phyloP scores from a whole-genome alignment of 2,113 vertebrate genomes.

The Ardeotis arabs region DNA sequence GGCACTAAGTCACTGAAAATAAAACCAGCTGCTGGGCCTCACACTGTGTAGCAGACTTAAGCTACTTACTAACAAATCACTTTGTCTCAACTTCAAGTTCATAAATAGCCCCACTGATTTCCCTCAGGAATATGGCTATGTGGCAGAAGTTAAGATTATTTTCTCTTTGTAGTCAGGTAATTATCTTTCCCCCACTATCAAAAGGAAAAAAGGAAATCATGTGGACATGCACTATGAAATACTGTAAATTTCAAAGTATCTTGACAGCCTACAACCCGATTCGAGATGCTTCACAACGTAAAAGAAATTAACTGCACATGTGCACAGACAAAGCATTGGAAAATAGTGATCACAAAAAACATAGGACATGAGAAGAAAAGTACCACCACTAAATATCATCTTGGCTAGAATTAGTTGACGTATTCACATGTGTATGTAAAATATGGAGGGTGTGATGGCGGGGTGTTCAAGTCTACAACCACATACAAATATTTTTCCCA shows the following conservation, averaged over 20 bases:
- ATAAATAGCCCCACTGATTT: neutral
- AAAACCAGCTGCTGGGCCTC: neutral
- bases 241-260: neutral
- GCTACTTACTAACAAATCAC: neutral
- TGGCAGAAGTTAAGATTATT: neutral
- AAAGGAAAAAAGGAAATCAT: neutral
- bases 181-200: neutral
- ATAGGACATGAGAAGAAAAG: neutral
- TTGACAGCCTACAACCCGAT: neutral
- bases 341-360: neutral
- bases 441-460: rapidly evolving
- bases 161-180: neutral
- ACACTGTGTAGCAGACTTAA: neutral
- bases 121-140: neutral
- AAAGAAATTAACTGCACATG: neutral
- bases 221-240: neutral
- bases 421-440: neutral
- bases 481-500: neutral
- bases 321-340: neutral
- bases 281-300: neutral
- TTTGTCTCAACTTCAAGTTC: neutral
- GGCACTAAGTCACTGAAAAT: neutral
- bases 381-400: neutral
- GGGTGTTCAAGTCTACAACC: neutral
- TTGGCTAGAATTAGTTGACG: neutral